Evolutionary conservation across 2,113 vertebrate genomes (phyloP).

Genomic region (Ceyx melanurus): DNA sequence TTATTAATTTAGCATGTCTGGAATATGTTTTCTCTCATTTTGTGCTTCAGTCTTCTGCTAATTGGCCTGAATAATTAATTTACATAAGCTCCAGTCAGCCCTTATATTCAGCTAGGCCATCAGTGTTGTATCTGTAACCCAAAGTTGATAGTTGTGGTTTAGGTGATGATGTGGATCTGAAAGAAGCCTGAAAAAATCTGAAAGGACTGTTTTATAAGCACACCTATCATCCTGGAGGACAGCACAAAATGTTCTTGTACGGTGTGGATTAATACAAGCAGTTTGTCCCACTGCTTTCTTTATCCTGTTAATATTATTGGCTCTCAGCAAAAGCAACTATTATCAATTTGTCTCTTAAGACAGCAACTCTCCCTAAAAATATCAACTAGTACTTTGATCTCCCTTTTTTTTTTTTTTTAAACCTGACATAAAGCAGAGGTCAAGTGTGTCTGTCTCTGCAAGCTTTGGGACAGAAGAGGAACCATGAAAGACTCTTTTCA

Average conservation of each 20-base stretch:
- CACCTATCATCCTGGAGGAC: not conserved
- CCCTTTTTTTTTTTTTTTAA: not conserved
- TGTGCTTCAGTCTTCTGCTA: conserved; percentile 23
- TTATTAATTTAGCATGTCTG: conserved; percentile 8
- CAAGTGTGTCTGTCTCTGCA: not conserved
- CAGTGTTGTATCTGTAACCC: not conserved
- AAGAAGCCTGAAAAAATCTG: not conserved
- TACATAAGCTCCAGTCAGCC: not conserved
- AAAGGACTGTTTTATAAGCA: not conserved
- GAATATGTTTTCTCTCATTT: not conserved
- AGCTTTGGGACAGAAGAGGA: not conserved
- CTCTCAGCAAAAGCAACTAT: not conserved
- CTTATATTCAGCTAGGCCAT: not conserved
- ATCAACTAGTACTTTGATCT: not conserved
- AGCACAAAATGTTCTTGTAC: not conserved
- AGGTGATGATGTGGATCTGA: not conserved
- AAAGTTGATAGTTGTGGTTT: not conserved
- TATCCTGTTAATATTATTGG: not conserved
- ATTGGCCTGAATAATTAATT: conserved; percentile 30
- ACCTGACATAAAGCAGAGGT: not conserved
- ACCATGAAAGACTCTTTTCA: not conserved
- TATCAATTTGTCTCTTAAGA: not conserved
- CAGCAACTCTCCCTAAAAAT: not conserved
- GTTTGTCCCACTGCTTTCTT: not conserved
- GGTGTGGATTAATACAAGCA: not conserved